phyloP scores from a whole-genome alignment of 2,113 vertebrate genomes.

The Mustela nigripes region DNA sequence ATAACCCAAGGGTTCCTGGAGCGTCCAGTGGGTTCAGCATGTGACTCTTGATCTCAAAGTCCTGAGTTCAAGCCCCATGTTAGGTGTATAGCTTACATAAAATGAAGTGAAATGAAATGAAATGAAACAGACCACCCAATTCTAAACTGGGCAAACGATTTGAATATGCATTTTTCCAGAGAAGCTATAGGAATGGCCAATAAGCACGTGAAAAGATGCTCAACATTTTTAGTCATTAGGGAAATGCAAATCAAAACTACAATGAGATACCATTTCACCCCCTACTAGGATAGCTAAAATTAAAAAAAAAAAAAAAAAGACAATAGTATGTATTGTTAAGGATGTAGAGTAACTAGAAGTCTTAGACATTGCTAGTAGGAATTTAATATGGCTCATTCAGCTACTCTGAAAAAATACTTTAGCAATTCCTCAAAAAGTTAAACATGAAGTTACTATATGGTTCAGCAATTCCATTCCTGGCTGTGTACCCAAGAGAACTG shows the following conservation, averaged over 20 bases:
- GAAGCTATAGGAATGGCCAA: background rate
- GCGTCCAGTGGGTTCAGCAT: background rate
- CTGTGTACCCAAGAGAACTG: background rate
- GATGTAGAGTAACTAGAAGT: background rate
- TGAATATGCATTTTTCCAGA: background rate
- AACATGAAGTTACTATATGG: background rate
- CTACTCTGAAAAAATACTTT: conserved; percentile 29
- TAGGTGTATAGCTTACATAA: background rate
- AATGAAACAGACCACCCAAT: background rate
- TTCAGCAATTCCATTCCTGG: background rate
- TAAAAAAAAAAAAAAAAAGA: background rate
- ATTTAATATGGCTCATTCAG: background rate
- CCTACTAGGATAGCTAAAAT: background rate
- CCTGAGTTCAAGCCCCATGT: background rate
- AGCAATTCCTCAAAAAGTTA: background rate
- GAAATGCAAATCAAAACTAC: conserved; percentile 20
- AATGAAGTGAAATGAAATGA: background rate
- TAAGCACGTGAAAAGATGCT: background rate
- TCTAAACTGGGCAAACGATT: background rate
- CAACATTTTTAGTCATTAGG: background rate
- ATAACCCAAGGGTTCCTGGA: background rate
- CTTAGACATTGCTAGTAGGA: background rate
- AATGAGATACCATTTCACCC: background rate
- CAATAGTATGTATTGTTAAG: background rate
- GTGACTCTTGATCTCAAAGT: background rate